Conservation (phyloP, 2,113 vertebrate species). For the Cololabis saira region DNA sequence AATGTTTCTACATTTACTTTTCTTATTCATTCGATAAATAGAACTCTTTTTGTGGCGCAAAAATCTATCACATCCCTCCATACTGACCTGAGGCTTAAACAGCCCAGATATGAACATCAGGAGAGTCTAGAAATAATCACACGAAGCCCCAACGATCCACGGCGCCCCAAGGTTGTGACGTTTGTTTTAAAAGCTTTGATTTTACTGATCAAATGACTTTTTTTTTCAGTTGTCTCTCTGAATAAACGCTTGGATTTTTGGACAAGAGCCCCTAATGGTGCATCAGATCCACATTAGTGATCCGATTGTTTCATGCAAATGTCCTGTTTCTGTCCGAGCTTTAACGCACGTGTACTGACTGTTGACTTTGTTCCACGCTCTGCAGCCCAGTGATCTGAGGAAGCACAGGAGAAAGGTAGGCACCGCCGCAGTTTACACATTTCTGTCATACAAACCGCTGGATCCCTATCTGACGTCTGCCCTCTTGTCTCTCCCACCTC, state of each 20-base stretch:
- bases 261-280: constrained; percentile 10
- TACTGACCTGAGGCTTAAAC: background rate
- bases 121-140: background rate
- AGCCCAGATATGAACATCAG: background rate
- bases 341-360: background rate
- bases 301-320: constrained; percentile 14
- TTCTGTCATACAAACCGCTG: background rate
- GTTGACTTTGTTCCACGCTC: constrained; percentile 11
- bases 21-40: too few species aligned
- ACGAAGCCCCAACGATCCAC: background rate
- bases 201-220: constrained; percentile 53
- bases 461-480: background rate
- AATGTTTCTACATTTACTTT: too few species aligned
- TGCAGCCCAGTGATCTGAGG: constrained; percentile 95
- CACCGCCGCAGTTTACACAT: background rate
- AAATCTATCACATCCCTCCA: background rate
- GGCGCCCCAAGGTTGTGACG: background rate
- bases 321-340: background rate
- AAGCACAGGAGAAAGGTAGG: constrained; percentile 98
- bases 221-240: constrained; percentile 29
- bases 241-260: constrained; percentile 9
- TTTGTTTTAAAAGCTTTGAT: constrained; percentile 22
- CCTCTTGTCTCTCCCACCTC: constrained; percentile 8
- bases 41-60: too few species aligned
- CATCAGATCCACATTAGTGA: constrained; percentile 26